Conservation (phyloP, 2,888 invertebrate species). For the Pheosia gnoma region DNA sequence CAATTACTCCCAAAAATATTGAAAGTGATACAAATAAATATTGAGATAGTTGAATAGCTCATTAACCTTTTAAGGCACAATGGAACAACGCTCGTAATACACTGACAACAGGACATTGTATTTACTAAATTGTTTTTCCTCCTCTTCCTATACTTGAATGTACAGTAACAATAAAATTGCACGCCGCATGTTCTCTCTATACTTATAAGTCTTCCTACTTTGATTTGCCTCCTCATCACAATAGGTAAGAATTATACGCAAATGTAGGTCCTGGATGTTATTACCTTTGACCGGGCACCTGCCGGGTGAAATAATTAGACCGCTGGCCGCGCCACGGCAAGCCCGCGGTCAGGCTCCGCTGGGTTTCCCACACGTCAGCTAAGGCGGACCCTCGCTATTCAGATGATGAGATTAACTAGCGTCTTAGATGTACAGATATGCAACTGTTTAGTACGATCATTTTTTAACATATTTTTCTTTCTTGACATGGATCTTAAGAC, state of each 20-base stretch:
- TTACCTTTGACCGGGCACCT: conserved; percentile 64
- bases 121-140: background rate
- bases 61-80: conserved; percentile 19
- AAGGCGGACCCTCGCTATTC: conserved; percentile 43
- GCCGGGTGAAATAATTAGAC: conserved; percentile 68
- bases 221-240: conserved; percentile 49
- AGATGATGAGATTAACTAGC: conserved; percentile 51
- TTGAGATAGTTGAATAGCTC: no score
- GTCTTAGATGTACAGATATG: conserved; percentile 39
- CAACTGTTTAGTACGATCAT: conserved; percentile 33
- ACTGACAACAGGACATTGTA: background rate
- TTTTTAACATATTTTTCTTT: conserved; percentile 29
- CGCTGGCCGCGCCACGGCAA: conserved; percentile 48
- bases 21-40: conserved; percentile 22
- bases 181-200: conserved; percentile 35
- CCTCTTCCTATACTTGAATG: conserved; percentile 3
- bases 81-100: conserved; percentile 26
- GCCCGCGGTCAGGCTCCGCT: conserved; percentile 59
- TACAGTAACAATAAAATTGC: conserved; percentile 51
- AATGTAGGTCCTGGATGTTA: conserved; percentile 39
- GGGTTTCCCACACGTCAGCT: conserved; percentile 59
- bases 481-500: background rate
- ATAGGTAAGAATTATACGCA: conserved; percentile 24
- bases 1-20: conserved; percentile 50
- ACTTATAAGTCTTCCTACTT: conserved; percentile 37